These are phyloP conservation scores for Drosophila anomelani DNA, from an alignment of 2,888 invertebrate genomes.

Conservation along the genomic window DNA sequence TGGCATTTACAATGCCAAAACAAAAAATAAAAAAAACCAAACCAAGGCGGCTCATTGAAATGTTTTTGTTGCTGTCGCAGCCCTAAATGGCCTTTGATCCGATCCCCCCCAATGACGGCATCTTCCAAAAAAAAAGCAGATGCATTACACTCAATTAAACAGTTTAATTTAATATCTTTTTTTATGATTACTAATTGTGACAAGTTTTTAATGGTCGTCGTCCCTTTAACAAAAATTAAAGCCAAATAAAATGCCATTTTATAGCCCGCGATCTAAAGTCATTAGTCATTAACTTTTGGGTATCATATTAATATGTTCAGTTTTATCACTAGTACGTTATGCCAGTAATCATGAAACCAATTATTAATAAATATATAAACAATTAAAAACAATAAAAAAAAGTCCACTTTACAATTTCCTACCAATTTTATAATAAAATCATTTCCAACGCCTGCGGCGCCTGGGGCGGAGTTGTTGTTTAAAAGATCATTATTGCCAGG, in stretches of 20 bases:
- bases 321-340: neutral
- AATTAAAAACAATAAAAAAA: neutral
- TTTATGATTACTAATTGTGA: conserved; percentile 23
- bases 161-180: conserved; percentile 23
- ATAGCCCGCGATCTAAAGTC: conserved; percentile 5
- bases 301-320: neutral
- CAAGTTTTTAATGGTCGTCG: conserved; percentile 1
- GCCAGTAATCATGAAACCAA: neutral
- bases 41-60: conserved; percentile 25
- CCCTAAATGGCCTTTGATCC: conserved; percentile 19
- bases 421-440: conserved; percentile 16
- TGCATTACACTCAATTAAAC: conserved; percentile 34
- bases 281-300: neutral
- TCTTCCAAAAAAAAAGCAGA: conserved; percentile 3
- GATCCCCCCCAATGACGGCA: conserved; percentile 10
- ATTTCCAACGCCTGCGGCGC: conserved; percentile 19
- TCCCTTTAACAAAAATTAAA: neutral
- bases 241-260: conserved; percentile 28
- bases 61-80: conserved; percentile 20
- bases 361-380: neutral
- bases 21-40: neutral
- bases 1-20: conserved; percentile 25
- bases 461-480: conserved; percentile 52
- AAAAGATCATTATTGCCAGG: conserved; percentile 62
- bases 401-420: conserved; percentile 3